Percentiles rank a stretch among this genome's conserved stretches.
Conservation (phyloP, 2,797 vertebrate genomes). For the Urosaurus nigricauda region DNA sequence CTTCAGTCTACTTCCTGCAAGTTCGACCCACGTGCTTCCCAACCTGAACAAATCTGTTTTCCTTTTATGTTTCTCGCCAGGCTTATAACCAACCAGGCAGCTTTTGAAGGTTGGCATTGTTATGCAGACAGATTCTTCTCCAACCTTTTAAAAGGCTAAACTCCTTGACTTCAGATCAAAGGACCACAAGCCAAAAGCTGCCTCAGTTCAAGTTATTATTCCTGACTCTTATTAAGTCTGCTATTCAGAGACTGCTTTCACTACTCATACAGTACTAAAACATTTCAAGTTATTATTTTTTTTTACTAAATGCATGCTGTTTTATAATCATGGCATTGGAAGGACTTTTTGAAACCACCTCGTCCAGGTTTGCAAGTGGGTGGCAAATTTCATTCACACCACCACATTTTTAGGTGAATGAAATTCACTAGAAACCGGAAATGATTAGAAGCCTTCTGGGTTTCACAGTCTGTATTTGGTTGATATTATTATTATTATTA, state of each 20-base stretch:
- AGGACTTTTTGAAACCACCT: background rate
- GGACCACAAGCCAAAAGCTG: background rate
- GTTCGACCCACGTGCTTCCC: background rate
- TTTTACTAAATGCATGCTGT: background rate
- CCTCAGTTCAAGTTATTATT: background rate
- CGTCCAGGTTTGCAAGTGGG: too few species aligned
- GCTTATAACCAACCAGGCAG: background rate
- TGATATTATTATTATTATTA: too few species aligned
- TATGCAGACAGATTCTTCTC: conserved; percentile 15
- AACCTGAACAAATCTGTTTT: conserved; percentile 6
- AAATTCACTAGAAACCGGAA: too few species aligned
- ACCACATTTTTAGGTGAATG: too few species aligned
- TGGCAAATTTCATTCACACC: too few species aligned
- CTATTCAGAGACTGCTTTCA: background rate
- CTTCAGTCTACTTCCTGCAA: background rate
- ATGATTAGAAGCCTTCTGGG: too few species aligned
- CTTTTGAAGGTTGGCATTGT: conserved; percentile 19
- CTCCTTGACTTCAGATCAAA: background rate
- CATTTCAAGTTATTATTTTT: background rate
- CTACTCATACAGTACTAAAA: background rate
- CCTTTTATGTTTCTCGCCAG: conserved; percentile 24
- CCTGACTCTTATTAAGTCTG: too few species aligned
- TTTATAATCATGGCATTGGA: background rate
- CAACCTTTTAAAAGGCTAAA: background rate
- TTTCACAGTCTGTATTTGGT: too few species aligned